Evolutionary conservation across 2,797 vertebrate species (phyloP).

Genomic region (Smutsia temminckii): DNA sequence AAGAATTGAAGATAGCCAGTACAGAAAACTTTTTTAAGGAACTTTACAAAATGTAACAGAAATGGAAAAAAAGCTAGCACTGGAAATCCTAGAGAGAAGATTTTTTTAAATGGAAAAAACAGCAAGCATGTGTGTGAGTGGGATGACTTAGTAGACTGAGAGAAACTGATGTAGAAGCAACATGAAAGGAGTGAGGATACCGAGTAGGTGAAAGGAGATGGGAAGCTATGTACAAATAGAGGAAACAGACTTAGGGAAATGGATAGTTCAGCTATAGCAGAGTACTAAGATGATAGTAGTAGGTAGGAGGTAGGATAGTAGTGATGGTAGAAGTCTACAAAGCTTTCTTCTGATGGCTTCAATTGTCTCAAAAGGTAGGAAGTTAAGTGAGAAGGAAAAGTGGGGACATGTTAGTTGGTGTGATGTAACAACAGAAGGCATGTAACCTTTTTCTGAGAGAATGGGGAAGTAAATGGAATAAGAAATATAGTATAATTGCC

Average conservation of each 20-base stretch:
- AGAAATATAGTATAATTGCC: background rate
- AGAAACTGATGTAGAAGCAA: background rate
- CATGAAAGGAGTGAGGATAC: background rate
- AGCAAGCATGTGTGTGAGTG: background rate
- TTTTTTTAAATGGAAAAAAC: background rate
- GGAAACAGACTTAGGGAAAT: background rate
- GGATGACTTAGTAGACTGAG: background rate
- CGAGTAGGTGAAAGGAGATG: background rate
- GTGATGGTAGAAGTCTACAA: background rate
- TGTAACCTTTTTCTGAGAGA: background rate
- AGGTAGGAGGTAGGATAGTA: background rate
- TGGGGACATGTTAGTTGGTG: background rate
- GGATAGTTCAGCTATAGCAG: background rate
- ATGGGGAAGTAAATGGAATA: background rate
- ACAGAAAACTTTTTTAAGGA: background rate
- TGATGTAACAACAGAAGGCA: background rate
- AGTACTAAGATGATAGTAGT: background rate
- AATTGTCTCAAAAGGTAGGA: background rate
- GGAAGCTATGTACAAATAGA: background rate
- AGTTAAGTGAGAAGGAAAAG: background rate
- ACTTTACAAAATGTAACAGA: background rate
- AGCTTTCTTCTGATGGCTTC: constrained; percentile 12
- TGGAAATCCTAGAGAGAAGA: background rate
- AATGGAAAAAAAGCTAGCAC: background rate
- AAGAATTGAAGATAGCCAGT: background rate